Base-by-base conservation (phyloP, 2,797 vertebrate species). In the Helicolenus hilgendorfi region DNA sequence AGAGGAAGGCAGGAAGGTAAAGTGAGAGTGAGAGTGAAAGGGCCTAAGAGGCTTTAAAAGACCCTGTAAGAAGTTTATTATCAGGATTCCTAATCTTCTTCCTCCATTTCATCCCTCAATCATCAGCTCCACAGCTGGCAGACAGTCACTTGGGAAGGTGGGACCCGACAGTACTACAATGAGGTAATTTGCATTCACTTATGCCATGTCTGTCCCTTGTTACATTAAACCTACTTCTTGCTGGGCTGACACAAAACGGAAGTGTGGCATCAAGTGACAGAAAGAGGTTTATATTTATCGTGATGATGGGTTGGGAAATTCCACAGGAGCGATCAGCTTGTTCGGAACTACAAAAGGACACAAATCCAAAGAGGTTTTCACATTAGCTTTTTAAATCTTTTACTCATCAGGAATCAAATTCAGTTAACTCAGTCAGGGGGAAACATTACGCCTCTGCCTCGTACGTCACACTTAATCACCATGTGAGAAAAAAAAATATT, bases 1-100 rank as follows among this genome's bases (percentile, higher is more conserved):
- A 81, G 76, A 81, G 86, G 82, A 72, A 77, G 58, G 62, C 33
- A 72, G 69, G 49, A 74, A 62, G 78, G 81, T 85, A 77, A 69
- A 76, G 73, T 55, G 84, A 85, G 76, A 76, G 73, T 55, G 84
- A 85, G 76, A 53, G 79, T 36, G 74, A 82, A 86, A 69, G 71
- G 76, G 69, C 72, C 80, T 89, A 79, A 88, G 87, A 94, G 84
- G 86, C 87, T 92, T 91, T 89, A 64, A 92, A 86, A 90, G 77
- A 93, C 81, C 59, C 82, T 49, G 67, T 83, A 75, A 88, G 84
- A 93, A 88, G 85, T 91, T 87, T 88, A 80, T 92, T 92, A 92
- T 95, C 89, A 84, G 78, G 77, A 92, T 94, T 92, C 88, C 76
- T 90, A 78, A 91, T 92, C 88, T 72, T 79, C 85, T 91, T 77